Conservation (phyloP, 2,888 invertebrate genomes). For the Drosophila siamana region DNA sequence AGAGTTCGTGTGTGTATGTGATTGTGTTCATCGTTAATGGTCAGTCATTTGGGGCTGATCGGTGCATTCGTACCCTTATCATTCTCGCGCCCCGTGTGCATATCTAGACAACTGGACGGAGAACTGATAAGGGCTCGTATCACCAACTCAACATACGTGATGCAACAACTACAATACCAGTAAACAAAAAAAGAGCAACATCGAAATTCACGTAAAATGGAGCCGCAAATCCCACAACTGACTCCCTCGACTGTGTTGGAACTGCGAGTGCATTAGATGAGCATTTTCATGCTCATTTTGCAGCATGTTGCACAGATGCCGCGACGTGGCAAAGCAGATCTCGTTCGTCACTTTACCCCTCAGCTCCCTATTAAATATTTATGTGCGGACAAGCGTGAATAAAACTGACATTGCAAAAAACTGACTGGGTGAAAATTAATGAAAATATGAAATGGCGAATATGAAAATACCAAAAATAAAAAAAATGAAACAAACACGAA, state of each 20-base stretch:
- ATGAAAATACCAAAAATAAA: neutral
- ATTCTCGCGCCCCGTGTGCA: slow-evolving; percentile 96
- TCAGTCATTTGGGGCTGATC: slow-evolving; percentile 59
- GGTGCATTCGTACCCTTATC: slow-evolving; percentile 93
- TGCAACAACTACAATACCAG: slow-evolving; percentile 6
- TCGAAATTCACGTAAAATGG: neutral
- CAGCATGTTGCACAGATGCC: slow-evolving; percentile 13
- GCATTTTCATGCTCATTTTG: slow-evolving; percentile 34
- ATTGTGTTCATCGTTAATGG: slow-evolving; percentile 34
- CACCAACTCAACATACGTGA: slow-evolving; percentile 83
- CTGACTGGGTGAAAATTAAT: slow-evolving; percentile 33
- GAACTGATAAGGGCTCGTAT: slow-evolving; percentile 99
- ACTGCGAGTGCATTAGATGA: slow-evolving; percentile 23
- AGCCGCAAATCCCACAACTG: slow-evolving; percentile 11
- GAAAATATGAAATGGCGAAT: slow-evolving; percentile 19
- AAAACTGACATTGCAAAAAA: slow-evolving; percentile 42
- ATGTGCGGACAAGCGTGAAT: slow-evolving; percentile 44
- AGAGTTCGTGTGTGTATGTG: slow-evolving; percentile 8
- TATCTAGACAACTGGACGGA: slow-evolving; percentile 95
- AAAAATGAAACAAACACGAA: too few species aligned
- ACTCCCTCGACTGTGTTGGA: neutral
- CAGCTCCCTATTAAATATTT: slow-evolving; percentile 8
- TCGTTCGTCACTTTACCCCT: neutral
- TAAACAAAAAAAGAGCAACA: neutral
- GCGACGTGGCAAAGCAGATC: slow-evolving; percentile 6